Base-by-base conservation (phyloP, 2,113 vertebrate species). In the Tylochromis polylepis region DNA sequence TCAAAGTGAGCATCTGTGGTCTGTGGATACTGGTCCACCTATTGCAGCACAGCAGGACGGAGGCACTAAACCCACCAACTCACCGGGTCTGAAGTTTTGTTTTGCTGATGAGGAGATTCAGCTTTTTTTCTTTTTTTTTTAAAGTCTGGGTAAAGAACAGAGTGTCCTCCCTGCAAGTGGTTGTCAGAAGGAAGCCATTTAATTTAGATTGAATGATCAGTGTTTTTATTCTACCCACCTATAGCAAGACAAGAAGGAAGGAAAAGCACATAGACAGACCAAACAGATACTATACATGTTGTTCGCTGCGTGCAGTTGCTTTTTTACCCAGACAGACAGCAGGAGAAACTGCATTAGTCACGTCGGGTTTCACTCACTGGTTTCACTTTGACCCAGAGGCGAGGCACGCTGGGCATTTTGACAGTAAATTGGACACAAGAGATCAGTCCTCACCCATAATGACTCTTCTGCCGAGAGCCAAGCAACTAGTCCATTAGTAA, bases 381-480 rank as follows among this genome's bases (percentile, higher is more conserved):
- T 82, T 85, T 91, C 81, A 29, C 65, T 81, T 59, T 87, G 87
- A 91, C 92, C 80, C 75, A 31, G 51, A 89, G 87, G 89, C 87
- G 9, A 80, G 62, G 57, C 90, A 58, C 4, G 20, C 31, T 82
- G 78, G 84, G 82, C 84, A 80, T 91, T 93, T 90, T 90, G 91
- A 92, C 92, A 92, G 86, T 82, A 92, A 93, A 94, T 91, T 91
- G 92, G 91, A 89, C 91, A 88, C 88, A 36, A 81, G 90, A 92
- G 87, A 92, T 94, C 87, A 82, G 91, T 93, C 89, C 87, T 90
- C 83, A 83, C 34, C 91, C 83, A 55, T 93, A 90, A 93, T 93
- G 90, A 90, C 87, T 92, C 87, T 59, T 84, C 77, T 87, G 85
- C 93, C 36, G 1, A 85, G 84, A 91, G 90, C 80, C 85, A 89